Percentiles rank a stretch among this genome's conserved stretches.
Evolutionary conservation across 1,140 invertebrate genomes (phyloP).

Genomic region (Micrasema minimum): DNA sequence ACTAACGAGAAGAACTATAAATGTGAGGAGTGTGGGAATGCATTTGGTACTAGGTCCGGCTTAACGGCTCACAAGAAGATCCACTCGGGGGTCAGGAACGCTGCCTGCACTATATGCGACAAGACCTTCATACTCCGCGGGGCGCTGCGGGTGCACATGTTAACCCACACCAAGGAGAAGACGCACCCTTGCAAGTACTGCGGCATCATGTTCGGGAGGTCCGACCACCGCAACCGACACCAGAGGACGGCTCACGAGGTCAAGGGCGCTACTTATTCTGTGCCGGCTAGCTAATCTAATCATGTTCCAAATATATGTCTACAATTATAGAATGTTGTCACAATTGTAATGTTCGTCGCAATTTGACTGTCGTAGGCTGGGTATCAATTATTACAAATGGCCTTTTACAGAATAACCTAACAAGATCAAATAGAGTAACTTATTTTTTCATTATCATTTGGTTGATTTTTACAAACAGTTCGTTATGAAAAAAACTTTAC

Average conservation of each 20-base stretch:
- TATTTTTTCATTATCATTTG: too few species aligned
- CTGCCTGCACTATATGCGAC: slow-evolving; percentile 8
- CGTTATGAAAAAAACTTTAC: too few species aligned
- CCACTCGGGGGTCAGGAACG: slow-evolving; percentile 40
- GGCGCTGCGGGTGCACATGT: slow-evolving; percentile 57
- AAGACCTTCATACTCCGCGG: background rate
- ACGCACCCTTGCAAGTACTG: slow-evolving; percentile 61
- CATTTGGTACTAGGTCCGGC: slow-evolving; percentile 11
- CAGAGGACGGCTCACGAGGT: slow-evolving; percentile 59
- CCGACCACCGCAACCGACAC: slow-evolving; percentile 62
- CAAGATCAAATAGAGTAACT: too few species aligned
- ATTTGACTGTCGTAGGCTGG: too few species aligned
- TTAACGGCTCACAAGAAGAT: slow-evolving; percentile 29
- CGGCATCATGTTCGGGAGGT: slow-evolving; percentile 60
- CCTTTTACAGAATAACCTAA: too few species aligned
- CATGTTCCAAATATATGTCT: too few species aligned
- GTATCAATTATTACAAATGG: too few species aligned
- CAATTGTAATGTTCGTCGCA: too few species aligned
- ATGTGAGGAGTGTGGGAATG: slow-evolving; percentile 42
- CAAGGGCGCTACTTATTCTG: too few species aligned
- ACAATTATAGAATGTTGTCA: too few species aligned
- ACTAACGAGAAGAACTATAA: slow-evolving; percentile 47
- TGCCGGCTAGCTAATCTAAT: too few species aligned
- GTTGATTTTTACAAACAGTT: too few species aligned
- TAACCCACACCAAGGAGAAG: slow-evolving; percentile 61